Evolutionary conservation across 2,113 vertebrate species (phyloP), one percentile per base, ranked within the genome.

Genomic region (Nothocercus julius): DNA sequence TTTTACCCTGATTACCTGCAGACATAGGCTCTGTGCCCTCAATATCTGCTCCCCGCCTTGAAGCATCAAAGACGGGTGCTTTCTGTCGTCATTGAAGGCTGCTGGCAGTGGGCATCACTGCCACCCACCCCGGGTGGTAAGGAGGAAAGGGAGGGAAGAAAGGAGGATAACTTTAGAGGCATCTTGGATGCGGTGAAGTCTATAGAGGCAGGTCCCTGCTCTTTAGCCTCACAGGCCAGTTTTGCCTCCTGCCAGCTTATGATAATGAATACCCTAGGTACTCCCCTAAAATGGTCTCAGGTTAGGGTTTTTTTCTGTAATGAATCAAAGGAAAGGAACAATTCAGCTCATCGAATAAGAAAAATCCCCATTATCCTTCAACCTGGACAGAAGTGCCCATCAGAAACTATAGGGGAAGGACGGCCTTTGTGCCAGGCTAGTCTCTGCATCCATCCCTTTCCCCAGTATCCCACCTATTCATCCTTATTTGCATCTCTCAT

Each of bases 171-270:
- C 27, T 83, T 91, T 45, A 54, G 49, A 54, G 83, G 51, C 61
- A 59, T 54, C 45, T 70, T 61, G 77, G 45, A 78, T 34, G 28
- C 34, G 75, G 61, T 34, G 88, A 59, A 78, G 83, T 47, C 70
- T 85, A 59, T 27, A 32, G 82, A 62, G n/a, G 68, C 9, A 77
- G 44, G 27, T 72, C 94, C n/a, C 56, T 72, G 61, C 34, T 73
- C 20, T 87, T 75, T n/a, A 8, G 69, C 42, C 18, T 30, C 47
- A 38, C 73, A 84, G 76, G 73, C 36, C 68, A 51, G 20, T 5
- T 80, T 38, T 51, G 42, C 73, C 34, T 86, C 64, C 61, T 90
- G 92, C 54, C 76, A 88, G 36, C 18, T 87, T 45, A 61, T 27
- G 69, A 7, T 68, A 87, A 92, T 40, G 61, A 90, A 24, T 42